Conservation (phyloP, 2,113 vertebrate genomes). For the Chascanopsetta lugubris region DNA sequence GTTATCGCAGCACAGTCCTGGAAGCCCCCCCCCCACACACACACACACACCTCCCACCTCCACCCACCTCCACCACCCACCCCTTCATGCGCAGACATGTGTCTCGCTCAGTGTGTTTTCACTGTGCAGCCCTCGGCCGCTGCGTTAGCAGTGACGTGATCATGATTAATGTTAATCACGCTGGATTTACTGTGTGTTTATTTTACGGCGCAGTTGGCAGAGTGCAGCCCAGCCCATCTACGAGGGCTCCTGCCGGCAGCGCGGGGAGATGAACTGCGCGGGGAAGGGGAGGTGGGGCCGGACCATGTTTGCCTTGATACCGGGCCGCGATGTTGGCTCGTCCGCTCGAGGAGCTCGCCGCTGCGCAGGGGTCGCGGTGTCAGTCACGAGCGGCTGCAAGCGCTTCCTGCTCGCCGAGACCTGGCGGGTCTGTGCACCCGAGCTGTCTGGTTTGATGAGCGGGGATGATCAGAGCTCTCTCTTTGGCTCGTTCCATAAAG, state of each 20-base stretch:
- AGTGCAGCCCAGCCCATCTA: constrained; percentile 38
- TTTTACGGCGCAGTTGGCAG: constrained; percentile 75
- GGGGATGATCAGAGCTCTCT: constrained; percentile 1
- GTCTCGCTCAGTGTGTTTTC: constrained; percentile 56
- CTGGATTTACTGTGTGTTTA: constrained; percentile 79
- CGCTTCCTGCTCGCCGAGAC: constrained; percentile 52
- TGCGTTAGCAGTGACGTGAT: constrained; percentile 73
- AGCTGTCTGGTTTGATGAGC: constrained; percentile 47
- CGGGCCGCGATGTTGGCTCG: constrained; percentile 38
- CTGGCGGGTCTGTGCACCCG: constrained; percentile 40
- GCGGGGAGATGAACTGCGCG: constrained; percentile 26
- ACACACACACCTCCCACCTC: too few species aligned
- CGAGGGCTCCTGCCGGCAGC: constrained; percentile 65
- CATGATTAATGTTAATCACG: constrained; percentile 77
- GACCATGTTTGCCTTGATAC: constrained; percentile 63
- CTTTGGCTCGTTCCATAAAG: not conserved
- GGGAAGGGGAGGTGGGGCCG: constrained; percentile 41
- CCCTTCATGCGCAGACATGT: constrained; percentile 15
- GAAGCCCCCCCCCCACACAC: constrained; percentile 18
- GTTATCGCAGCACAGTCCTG: constrained; percentile 21
- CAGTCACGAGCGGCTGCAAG: constrained; percentile 59
- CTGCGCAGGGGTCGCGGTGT: constrained; percentile 67
- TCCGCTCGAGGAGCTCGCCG: constrained; percentile 34
- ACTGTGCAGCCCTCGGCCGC: constrained; percentile 54
- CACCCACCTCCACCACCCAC: constrained; percentile 10